Conservation (phyloP, 2,113 vertebrate species). For the Laticauda laticaudata region DNA sequence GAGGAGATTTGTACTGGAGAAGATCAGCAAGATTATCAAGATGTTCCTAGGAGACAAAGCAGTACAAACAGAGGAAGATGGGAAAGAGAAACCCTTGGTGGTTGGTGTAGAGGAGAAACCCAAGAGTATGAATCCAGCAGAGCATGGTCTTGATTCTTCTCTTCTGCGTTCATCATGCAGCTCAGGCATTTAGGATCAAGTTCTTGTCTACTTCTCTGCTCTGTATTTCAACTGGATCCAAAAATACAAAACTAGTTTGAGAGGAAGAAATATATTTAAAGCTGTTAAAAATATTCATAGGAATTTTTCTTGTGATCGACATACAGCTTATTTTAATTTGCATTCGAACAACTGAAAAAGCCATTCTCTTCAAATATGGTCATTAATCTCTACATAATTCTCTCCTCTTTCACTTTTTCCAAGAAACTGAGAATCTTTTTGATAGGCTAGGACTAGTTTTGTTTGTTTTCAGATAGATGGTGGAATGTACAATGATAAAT, state of each 20-base stretch:
- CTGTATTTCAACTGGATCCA: not conserved
- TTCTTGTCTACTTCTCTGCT: not conserved
- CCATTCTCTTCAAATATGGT: not conserved
- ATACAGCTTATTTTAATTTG: not conserved
- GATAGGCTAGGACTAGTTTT: not conserved
- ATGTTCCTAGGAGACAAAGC: slow-evolving; percentile 37
- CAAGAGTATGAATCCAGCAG: slow-evolving; percentile 39
- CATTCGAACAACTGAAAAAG: not conserved
- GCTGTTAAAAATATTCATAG: not conserved
- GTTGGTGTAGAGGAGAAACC: slow-evolving; percentile 18
- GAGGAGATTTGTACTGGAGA: slow-evolving; percentile 1
- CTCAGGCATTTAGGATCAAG: not conserved
- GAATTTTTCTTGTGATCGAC: not conserved
- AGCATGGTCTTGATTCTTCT: slow-evolving; percentile 9
- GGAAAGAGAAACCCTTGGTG: slow-evolving; percentile 33
- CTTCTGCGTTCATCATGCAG: not conserved
- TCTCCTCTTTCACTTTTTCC: not conserved
- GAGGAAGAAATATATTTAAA: not conserved
- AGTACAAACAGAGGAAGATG: slow-evolving; percentile 43
- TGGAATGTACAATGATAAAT: not conserved
- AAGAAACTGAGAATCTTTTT: not conserved
- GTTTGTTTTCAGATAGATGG: not conserved
- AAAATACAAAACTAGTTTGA: not conserved
- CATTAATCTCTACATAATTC: not conserved
- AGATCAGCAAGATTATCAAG: slow-evolving; percentile 40